Percentiles rank a stretch among this genome's conserved stretches.
These are phyloP conservation scores for Lamellibrachia columna DNA, from an alignment of 2,888 invertebrate genomes.

Conservation along the genomic window DNA sequence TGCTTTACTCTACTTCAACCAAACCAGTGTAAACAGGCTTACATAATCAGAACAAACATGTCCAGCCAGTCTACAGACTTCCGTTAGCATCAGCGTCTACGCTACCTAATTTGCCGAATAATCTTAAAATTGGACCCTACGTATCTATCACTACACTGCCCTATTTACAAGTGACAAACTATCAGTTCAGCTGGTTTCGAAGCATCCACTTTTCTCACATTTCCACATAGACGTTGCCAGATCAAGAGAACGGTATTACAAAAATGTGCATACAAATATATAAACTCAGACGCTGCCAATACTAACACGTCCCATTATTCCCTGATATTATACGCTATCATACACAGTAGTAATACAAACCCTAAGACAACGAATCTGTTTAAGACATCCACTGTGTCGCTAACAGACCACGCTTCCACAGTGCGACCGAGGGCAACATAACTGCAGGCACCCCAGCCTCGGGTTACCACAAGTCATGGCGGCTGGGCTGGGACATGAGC, in stretches of 20 bases:
- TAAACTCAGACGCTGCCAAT: not conserved
- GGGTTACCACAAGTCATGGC: not conserved
- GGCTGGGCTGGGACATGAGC: not conserved
- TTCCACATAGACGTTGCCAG: not conserved
- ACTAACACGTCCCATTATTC: not conserved
- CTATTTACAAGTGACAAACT: not conserved
- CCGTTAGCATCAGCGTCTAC: not conserved
- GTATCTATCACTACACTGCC: not conserved
- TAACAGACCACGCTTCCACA: not conserved
- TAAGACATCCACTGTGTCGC: not conserved
- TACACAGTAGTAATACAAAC: not conserved
- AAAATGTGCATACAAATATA: not conserved
- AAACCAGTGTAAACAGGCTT: not conserved
- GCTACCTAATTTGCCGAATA: not conserved
- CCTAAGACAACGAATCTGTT: not conserved
- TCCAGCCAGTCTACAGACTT: not conserved
- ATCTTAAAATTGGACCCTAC: not conserved
- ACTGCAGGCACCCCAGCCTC: not conserved
- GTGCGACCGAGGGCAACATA: not conserved
- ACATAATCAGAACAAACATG: not conserved
- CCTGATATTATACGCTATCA: not conserved
- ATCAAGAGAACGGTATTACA: not conserved
- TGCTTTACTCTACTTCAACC: not conserved
- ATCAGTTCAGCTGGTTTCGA: not conserved
- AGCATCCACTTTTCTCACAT: not conserved